A percentile compares a stretch with the other conserved stretches of the same genome.
Conservation (phyloP, 2,888 invertebrate genomes). For the Laothoe populi region DNA sequence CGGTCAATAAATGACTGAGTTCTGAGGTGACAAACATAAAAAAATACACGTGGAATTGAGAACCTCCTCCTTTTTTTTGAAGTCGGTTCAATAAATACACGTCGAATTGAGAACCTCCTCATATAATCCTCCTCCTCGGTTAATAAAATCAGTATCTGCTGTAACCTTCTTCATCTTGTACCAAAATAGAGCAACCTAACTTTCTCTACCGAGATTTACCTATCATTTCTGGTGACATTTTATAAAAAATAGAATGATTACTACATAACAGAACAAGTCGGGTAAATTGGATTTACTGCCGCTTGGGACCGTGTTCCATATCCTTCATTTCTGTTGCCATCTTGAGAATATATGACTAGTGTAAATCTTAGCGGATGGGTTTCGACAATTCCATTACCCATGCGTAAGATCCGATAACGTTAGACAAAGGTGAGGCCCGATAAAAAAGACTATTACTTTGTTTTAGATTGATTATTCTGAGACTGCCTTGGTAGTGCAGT, state of each 20-base stretch:
- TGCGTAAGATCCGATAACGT: neutral
- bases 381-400: conserved; percentile 13
- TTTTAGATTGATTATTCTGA: no score
- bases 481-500: no score
- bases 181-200: neutral
- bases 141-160: neutral
- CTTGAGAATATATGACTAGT: conserved; percentile 22
- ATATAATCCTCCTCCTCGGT: no score
- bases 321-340: conserved; percentile 26
- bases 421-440: neutral
- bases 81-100: no score
- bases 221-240: neutral
- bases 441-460: neutral
- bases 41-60: no score
- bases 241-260: conserved; percentile 24
- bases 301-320: conserved; percentile 23
- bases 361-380: conserved; percentile 19
- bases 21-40: no score
- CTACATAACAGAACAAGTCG: conserved; percentile 4
- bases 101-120: no score
- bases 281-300: conserved; percentile 31
- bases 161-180: neutral
- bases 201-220: neutral
- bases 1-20: no score
- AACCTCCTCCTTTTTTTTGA: no score